phyloP scores from a whole-genome alignment of 2,797 vertebrate species.

The Carapus acus region DNA sequence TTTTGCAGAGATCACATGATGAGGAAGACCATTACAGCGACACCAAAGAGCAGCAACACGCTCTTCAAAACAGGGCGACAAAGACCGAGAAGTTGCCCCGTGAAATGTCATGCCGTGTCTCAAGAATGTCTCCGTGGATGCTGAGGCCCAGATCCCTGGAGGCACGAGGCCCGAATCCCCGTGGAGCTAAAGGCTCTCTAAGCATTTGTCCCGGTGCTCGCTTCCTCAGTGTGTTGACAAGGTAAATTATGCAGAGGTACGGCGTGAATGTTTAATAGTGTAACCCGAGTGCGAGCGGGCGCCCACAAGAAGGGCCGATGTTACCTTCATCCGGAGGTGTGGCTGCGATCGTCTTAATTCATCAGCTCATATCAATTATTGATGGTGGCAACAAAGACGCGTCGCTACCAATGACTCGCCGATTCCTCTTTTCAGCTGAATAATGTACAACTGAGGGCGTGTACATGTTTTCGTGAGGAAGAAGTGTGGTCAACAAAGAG shows the following conservation, averaged over 20 bases:
- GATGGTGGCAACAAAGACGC: conserved; percentile 35
- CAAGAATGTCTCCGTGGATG: conserved; percentile 1
- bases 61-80: conserved; percentile 42
- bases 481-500: conserved; percentile 45
- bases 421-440: conserved; percentile 5
- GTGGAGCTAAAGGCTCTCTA: conserved; percentile 16
- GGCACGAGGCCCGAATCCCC: conserved; percentile 17
- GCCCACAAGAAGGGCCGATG: conserved; percentile 49
- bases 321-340: conserved; percentile 37
- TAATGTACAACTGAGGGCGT: too few species aligned
- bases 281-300: conserved; percentile 64
- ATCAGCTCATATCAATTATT: conserved; percentile 41
- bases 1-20: conserved; percentile 68
- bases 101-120: conserved; percentile 5
- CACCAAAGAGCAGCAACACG: conserved; percentile 37
- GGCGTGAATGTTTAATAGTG: conserved; percentile 71
- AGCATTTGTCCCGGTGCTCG: conserved; percentile 7
- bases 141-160: conserved; percentile 33
- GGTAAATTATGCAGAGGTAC: conserved; percentile 73
- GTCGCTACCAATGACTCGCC: conserved; percentile 31
- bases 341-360: conserved; percentile 39
- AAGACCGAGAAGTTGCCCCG: conserved; percentile 32
- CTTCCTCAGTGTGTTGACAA: conserved; percentile 54
- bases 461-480: too few species aligned
- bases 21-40: conserved; percentile 49